These are phyloP conservation scores for Eupithecia pulchellata DNA, from an alignment of 2,888 invertebrate species.

Conservation along the genomic window DNA sequence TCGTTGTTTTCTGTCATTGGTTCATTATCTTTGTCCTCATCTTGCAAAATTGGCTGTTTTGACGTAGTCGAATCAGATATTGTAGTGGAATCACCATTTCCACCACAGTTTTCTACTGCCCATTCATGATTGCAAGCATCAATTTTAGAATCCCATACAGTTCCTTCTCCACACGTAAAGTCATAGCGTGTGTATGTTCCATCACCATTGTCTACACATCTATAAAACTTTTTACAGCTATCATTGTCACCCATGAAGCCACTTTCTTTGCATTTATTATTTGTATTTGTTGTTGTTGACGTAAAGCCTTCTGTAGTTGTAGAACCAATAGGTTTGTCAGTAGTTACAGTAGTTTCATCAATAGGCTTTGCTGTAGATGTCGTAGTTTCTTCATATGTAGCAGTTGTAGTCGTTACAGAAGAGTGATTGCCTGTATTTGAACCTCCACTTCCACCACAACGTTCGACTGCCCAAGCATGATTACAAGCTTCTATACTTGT, in stretches of 20 bases:
- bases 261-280: constrained; percentile 61
- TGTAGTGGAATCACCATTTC: constrained; percentile 23
- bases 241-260: constrained; percentile 89
- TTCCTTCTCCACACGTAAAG: constrained; percentile 90
- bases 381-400: constrained; percentile 19
- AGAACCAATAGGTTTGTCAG: constrained; percentile 24
- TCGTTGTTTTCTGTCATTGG: constrained; percentile 35
- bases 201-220: constrained; percentile 88
- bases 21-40: constrained; percentile 40
- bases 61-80: constrained; percentile 28
- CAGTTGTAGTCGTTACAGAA: constrained; percentile 35
- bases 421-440: constrained; percentile 26
- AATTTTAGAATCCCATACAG: constrained; percentile 90
- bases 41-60: constrained; percentile 38
- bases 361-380: constrained; percentile 23
- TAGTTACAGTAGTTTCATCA: constrained; percentile 36
- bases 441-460: constrained; percentile 51
- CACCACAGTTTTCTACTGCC: constrained; percentile 74
- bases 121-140: constrained; percentile 89
- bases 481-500: constrained; percentile 83
- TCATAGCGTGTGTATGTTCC: constrained; percentile 87
- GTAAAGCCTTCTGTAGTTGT: constrained; percentile 32
- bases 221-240: constrained; percentile 91
- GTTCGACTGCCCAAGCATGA: constrained; percentile 82
- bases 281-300: constrained; percentile 34